Evolutionary conservation across 2,797 vertebrate species (phyloP).

Genomic region (Pteropus rufus): DNA sequence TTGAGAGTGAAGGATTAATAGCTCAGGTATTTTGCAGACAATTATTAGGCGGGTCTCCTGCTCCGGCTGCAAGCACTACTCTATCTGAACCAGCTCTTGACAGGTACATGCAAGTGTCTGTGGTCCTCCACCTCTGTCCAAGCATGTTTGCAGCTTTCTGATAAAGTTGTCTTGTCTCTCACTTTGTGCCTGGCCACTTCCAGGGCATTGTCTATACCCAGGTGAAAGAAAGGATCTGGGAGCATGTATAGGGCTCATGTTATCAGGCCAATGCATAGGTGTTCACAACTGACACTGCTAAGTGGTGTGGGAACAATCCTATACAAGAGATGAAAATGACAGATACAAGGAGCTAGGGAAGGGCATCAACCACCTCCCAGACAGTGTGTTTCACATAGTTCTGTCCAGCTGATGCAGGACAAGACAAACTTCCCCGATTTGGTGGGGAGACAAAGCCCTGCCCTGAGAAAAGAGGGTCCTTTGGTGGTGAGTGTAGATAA

Average conservation of each 20-base stretch:
- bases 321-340: not conserved
- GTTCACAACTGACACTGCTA: not conserved
- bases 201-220: too few species aligned
- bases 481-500: too few species aligned
- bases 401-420: too few species aligned
- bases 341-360: not conserved
- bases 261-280: not conserved
- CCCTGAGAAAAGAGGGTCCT: too few species aligned
- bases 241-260: fast-evolving
- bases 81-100: not conserved
- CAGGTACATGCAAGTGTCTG: fast-evolving
- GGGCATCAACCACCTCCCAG: not conserved
- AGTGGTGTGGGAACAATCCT: not conserved
- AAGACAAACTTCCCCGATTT: too few species aligned
- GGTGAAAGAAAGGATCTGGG: not conserved
- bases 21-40: not conserved
- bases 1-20: not conserved
- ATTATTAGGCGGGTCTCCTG: fast-evolving
- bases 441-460: too few species aligned
- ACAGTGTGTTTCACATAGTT: not conserved
- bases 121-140: not conserved
- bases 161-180: not conserved
- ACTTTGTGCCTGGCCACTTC: not conserved
- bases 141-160: not conserved
- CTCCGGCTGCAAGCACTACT: too few species aligned